Evolutionary conservation across 1,140 invertebrate species (phyloP).

Genomic region (Pseudachorutes palmiensis): DNA sequence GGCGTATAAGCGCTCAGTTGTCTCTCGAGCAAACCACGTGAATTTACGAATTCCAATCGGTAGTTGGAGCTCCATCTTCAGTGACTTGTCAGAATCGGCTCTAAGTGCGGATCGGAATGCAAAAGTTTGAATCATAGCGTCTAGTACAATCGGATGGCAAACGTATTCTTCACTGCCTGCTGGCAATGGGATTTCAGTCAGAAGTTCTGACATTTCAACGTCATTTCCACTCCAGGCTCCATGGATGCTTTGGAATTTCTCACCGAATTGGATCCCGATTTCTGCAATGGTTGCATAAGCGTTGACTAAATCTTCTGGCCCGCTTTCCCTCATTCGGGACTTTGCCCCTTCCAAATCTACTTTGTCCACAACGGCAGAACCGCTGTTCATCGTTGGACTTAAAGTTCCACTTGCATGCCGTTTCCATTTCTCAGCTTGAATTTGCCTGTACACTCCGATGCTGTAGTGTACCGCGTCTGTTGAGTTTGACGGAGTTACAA

Average conservation of each 20-base stretch:
- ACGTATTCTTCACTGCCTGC: constrained; percentile 13
- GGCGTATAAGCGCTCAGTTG: background rate
- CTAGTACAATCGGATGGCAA: constrained; percentile 10
- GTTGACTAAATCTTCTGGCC: background rate
- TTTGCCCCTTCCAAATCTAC: background rate
- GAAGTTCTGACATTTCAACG: background rate
- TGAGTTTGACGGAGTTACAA: background rate
- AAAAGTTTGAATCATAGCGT: constrained; percentile 15
- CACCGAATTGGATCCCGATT: background rate
- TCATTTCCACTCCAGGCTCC: background rate
- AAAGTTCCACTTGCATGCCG: background rate
- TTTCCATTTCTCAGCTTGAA: constrained; percentile 7
- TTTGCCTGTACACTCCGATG: background rate
- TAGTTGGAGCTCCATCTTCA: constrained; percentile 3
- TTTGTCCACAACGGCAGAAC: background rate
- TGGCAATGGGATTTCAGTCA: constrained; percentile 1
- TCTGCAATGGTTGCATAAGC: background rate
- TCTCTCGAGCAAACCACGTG: background rate
- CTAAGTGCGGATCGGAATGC: background rate
- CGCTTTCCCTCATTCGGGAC: background rate
- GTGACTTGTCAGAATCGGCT: background rate
- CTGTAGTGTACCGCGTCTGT: background rate
- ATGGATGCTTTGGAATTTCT: constrained; percentile 13
- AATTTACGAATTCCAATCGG: constrained; percentile 2
- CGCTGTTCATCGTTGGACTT: background rate